A percentile compares a stretch with the other conserved stretches of the same genome.
These are phyloP conservation scores for Spermophilus dauricus DNA, from an alignment of 2,113 vertebrate species.

Conservation along the genomic window DNA sequence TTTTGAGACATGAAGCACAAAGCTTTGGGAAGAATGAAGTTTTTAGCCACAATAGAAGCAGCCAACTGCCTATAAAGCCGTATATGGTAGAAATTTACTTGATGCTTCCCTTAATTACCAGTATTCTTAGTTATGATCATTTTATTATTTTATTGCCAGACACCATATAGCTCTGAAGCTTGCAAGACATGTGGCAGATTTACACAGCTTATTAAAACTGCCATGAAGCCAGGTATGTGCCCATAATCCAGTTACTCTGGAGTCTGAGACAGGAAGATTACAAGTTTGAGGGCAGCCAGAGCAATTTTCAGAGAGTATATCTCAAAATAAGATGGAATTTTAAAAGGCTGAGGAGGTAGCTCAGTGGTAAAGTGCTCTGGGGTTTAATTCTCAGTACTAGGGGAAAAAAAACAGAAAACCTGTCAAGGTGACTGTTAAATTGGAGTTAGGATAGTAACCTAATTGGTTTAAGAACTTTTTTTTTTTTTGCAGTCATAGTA, in stretches of 20 bases:
- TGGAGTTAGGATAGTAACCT: not conserved
- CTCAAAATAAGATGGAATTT: too few relatives aligned
- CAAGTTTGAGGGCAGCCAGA: too few relatives aligned
- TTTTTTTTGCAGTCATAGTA: not conserved
- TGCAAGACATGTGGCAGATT: not conserved
- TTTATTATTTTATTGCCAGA: not conserved
- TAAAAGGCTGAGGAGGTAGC: too few relatives aligned
- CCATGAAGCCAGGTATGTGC: not conserved
- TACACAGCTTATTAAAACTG: not conserved
- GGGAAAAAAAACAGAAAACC: too few relatives aligned
- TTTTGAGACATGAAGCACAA: slow-evolving; percentile 9
- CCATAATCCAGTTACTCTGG: too few relatives aligned
- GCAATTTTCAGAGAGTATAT: too few relatives aligned
- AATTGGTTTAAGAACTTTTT: not conserved
- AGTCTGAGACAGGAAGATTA: too few relatives aligned
- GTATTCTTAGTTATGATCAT: not conserved
- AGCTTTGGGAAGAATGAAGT: not conserved
- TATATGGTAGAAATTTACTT: not conserved
- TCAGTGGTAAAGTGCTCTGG: too few relatives aligned
- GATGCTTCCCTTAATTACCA: not conserved
- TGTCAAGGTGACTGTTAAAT: not conserved
- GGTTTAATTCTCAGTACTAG: too few relatives aligned
- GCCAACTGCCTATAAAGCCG: not conserved
- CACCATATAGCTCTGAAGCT: not conserved
- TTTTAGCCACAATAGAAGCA: not conserved